A percentile compares a stretch with the other conserved stretches of the same genome.
Conservation (phyloP, 2,797 vertebrate genomes). For the Tolypeutes matacus region DNA sequence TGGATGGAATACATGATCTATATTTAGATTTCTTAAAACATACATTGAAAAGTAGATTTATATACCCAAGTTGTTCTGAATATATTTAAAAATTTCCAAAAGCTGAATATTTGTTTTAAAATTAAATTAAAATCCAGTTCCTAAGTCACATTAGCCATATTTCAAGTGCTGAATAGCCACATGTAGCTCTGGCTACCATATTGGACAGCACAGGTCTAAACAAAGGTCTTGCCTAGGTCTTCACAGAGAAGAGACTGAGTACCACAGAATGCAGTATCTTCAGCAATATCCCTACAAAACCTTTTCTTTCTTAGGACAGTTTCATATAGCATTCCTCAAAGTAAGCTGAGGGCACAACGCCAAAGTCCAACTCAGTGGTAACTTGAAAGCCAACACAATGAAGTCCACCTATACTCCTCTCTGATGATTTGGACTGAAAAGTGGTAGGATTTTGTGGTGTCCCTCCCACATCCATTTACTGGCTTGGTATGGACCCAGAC, state of each 20-base stretch:
- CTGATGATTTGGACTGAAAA: background rate
- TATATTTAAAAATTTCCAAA: background rate
- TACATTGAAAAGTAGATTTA: background rate
- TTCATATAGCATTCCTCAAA: background rate
- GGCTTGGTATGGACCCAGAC: no score
- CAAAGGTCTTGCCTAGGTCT: background rate
- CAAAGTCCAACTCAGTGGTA: background rate
- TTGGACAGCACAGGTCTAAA: background rate
- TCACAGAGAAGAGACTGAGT: background rate
- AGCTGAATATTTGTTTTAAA: background rate
- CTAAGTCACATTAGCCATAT: background rate
- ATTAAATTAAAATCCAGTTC: background rate
- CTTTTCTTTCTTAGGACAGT: background rate
- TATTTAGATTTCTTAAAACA: conserved; percentile 25
- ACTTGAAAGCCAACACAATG: background rate
- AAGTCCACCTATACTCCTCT: background rate
- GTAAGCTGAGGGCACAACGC: background rate
- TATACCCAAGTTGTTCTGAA: background rate
- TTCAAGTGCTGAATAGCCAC: background rate
- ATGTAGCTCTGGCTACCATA: background rate
- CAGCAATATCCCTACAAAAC: background rate
- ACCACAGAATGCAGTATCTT: background rate
- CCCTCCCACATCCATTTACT: no score
- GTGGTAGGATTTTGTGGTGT: no score
- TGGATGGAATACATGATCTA: background rate